These are phyloP conservation scores for Dasypus novemcinctus DNA, from an alignment of 2,113 vertebrate genomes.

Conservation along the genomic window DNA sequence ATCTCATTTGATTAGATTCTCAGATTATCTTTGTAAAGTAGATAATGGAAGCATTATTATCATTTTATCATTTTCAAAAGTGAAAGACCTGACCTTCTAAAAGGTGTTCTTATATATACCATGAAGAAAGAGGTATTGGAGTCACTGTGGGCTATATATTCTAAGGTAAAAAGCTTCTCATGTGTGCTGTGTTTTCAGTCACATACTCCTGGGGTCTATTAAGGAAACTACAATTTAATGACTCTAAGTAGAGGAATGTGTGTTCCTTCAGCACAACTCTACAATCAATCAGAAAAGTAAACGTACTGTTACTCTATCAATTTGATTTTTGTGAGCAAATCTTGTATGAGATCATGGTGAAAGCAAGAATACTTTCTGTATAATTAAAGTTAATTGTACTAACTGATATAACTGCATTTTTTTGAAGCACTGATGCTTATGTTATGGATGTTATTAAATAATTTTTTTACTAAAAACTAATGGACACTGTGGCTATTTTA, in stretches of 20 bases:
- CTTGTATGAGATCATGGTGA: background rate
- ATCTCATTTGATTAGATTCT: conserved; percentile 49
- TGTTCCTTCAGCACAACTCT: background rate
- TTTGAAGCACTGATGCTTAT: background rate
- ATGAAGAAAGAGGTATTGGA: background rate
- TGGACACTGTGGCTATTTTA: background rate
- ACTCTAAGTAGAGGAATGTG: background rate
- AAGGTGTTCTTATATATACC: background rate
- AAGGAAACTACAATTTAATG: background rate
- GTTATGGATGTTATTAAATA: background rate
- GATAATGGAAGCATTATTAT: background rate
- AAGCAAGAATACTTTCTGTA: background rate
- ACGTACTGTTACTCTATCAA: background rate
- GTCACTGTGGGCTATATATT: too few species aligned
- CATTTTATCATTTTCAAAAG: background rate
- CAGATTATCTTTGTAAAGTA: background rate
- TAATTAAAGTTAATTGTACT: background rate
- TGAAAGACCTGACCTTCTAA: background rate
- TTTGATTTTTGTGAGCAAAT: background rate
- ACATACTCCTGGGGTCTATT: background rate
- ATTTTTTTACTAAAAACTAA: background rate
- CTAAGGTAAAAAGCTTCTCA: background rate
- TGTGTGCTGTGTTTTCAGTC: background rate
- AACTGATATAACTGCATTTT: background rate
- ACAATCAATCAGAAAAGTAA: background rate